Base-by-base conservation (phyloP, 35 echinoderm and acorn worm species). In the Ptychodera flava region DNA sequence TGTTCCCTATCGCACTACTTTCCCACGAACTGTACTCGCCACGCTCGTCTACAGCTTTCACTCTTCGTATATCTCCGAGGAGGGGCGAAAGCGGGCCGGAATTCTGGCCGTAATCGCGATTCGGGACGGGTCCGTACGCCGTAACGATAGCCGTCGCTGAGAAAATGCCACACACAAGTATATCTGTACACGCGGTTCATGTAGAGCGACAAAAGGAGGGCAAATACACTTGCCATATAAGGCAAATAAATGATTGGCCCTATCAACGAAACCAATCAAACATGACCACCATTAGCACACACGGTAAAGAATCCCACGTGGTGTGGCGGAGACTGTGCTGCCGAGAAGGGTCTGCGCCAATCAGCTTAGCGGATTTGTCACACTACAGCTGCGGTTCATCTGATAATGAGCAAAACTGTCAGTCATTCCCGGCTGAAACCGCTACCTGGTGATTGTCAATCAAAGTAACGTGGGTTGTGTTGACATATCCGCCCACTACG, bases 81-180 rank as follows among this genome's bases (percentile, higher is more conserved):
- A 64, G 45, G 45, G 45, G 45, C 45, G 45, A 64, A 64, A 64
- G 22, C 45, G 22, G 45, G 45, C 22, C 45, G 22, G 45, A 64
- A 64, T 64, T 64, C 22, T 64, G 45, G 45, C 45, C 45, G 45
- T 64, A 64, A 64, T 64, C 45, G 45, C 45, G 6, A 64, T 64
- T 64, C 45, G 45, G 45, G 45, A 64, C 45, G 45, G 45, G 45
- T 6, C 45, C 45, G 45, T 64, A 64, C 45, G 45, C 22, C 45
- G 45, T 64, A 64, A 64, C 45, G 45, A 64, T 64, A 6, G 45
- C 22, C 45, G 45, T 64, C 45, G 45, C 14, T 14, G 34, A 0
- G 37, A 83, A 83, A 83, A 83, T 83, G 37, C 82, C 82, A 83
- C 82, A 83, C 82, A 83, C 82, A 83, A 83, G 82, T 36, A 34